phyloP scores from a whole-genome alignment of 2,797 vertebrate species.

The Anguilla marmorata region DNA sequence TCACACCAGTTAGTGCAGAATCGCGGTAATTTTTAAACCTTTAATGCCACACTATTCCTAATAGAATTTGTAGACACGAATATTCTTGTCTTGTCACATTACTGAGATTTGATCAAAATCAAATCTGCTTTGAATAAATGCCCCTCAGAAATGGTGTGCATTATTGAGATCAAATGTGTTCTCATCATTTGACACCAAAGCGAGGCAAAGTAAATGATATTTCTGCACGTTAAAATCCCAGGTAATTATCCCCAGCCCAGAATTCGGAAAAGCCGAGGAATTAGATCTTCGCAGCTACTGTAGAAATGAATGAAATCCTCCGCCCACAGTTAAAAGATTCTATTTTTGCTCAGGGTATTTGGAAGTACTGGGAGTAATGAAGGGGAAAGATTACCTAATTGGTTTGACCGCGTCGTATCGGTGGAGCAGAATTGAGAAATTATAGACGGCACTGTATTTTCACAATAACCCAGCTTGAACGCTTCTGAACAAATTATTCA shows the following conservation, averaged over 20 bases:
- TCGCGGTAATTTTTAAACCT: not conserved
- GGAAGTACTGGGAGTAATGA: conserved; percentile 21
- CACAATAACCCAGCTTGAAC: conserved; percentile 6
- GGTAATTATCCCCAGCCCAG: not conserved
- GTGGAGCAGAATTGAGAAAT: conserved; percentile 32
- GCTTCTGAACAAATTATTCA: not conserved
- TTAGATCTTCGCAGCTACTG: not conserved
- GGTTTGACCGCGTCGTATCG: conserved; percentile 28
- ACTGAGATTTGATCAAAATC: not conserved
- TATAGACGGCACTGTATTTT: conserved; percentile 15
- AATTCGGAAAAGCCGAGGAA: not conserved
- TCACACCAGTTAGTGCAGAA: not conserved
- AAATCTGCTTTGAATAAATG: not conserved
- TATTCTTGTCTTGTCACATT: not conserved
- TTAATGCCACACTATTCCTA: not conserved
- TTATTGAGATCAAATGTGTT: not conserved
- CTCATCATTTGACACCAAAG: not conserved
- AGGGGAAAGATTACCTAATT: conserved; percentile 29
- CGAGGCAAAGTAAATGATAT: conserved; percentile 13
- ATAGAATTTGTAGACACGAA: not conserved
- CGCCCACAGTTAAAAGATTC: not conserved
- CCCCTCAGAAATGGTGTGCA: not conserved
- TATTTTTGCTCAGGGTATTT: conserved; percentile 23
- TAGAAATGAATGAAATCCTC: conserved; percentile 16
- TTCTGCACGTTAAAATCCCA: not conserved